Evolutionary conservation across 2,888 invertebrate species (phyloP).

Genomic region (Leistus spinibarbis): DNA sequence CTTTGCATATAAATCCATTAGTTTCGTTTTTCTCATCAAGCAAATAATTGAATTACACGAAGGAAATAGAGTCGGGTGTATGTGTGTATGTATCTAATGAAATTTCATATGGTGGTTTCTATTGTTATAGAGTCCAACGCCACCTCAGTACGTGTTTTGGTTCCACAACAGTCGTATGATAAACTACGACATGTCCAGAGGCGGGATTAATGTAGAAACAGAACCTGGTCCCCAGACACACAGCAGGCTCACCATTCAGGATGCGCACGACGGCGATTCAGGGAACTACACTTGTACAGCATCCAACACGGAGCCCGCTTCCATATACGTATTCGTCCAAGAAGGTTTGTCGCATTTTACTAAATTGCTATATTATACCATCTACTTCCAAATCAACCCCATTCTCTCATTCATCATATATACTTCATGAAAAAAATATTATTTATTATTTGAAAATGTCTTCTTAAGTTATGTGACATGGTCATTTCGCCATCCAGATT

Average conservation of each 20-base stretch:
- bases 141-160: constrained; percentile 95
- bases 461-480: neutral
- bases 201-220: constrained; percentile 81
- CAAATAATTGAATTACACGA: neutral
- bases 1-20: neutral
- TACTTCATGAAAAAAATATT: no score
- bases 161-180: constrained; percentile 94
- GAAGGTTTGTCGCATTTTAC: constrained; percentile 64
- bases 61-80: neutral
- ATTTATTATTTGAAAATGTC: no score
- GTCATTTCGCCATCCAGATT: neutral
- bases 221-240: constrained; percentile 85
- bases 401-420: no score
- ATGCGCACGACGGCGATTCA: constrained; percentile 83
- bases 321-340: constrained; percentile 88
- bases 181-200: constrained; percentile 86
- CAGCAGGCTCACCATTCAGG: constrained; percentile 81
- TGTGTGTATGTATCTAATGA: neutral
- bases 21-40: neutral
- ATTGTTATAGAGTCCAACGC: constrained; percentile 80
- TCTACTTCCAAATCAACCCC: no score
- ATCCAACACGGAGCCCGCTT: constrained; percentile 87
- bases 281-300: constrained; percentile 92
- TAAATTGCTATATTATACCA: neutral
- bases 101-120: neutral